Evolutionary conservation across 92 coral and sea anemone genomes (phyloP).

Genomic region (Porites rus): DNA sequence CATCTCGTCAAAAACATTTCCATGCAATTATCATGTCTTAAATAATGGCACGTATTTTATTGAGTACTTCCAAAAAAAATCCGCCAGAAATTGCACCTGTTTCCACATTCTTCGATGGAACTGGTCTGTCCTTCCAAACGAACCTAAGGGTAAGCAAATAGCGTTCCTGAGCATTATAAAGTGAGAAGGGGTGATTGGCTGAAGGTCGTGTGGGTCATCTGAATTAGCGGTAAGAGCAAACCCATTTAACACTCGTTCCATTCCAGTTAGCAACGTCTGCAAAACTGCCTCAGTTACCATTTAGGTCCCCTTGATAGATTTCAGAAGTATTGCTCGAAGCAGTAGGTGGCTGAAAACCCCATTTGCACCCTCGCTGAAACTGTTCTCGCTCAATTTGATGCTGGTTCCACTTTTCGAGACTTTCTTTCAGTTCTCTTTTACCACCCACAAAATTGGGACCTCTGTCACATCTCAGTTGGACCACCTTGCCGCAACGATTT

Average conservation of each 20-base stretch:
- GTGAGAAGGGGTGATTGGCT: not conserved
- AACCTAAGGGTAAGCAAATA: no score
- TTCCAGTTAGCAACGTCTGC: constrained; percentile 47
- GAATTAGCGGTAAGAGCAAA: constrained; percentile 61
- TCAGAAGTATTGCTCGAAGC: no score
- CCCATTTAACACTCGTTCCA: constrained; percentile 47
- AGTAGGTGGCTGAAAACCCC: no score
- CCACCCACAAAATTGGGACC: constrained; percentile 69
- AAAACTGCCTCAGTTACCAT: constrained; percentile 38
- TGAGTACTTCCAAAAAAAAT: no score
- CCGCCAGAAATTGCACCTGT: no score
- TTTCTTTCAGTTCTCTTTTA: constrained; percentile 21
- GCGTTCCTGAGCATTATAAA: no score
- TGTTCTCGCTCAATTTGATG: constrained; percentile 56
- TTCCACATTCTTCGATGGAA: no score
- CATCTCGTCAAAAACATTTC: no score
- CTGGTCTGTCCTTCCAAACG: no score
- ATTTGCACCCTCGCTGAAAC: constrained; percentile 54
- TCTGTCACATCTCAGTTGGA: constrained; percentile 53
- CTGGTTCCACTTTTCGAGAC: constrained; percentile 54
- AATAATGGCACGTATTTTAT: no score
- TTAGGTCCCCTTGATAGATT: constrained; percentile 28
- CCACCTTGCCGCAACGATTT: no score
- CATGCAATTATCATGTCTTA: no score
- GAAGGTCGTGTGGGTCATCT: constrained; percentile 42